phyloP scores from a whole-genome alignment of 1,140 invertebrate species.

The Drosophila bifasciata region DNA sequence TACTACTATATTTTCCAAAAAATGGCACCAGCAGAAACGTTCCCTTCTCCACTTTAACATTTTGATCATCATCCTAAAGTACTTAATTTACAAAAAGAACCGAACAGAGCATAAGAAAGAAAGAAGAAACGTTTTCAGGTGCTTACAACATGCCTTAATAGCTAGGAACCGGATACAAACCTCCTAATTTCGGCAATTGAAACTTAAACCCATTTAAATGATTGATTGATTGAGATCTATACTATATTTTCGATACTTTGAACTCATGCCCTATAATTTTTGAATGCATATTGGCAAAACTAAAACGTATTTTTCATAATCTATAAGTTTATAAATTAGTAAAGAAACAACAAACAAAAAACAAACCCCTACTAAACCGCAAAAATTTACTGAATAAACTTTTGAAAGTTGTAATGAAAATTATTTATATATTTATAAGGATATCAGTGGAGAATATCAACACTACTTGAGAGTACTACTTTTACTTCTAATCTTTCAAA shows the following conservation, averaged over 20 bases:
- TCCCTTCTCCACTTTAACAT: slow-evolving; percentile 29
- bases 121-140: slow-evolving; percentile 22
- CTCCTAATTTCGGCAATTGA: slow-evolving; percentile 26
- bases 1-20: slow-evolving; percentile 32
- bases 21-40: slow-evolving; percentile 14
- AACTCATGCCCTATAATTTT: slow-evolving; percentile 20
- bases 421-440: background rate
- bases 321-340: slow-evolving; percentile 71
- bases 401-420: slow-evolving; percentile 76
- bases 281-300: slow-evolving; percentile 50
- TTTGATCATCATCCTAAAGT: slow-evolving; percentile 52
- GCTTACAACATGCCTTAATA: slow-evolving; percentile 47
- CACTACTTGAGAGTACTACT: too few species aligned
- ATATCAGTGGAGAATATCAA: too few species aligned
- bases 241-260: slow-evolving; percentile 1
- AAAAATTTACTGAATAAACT: slow-evolving; percentile 74
- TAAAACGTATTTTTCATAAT: slow-evolving; percentile 59
- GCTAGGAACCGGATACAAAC: slow-evolving; percentile 13
- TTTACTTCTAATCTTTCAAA: too few species aligned
- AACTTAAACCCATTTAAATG: slow-evolving; percentile 29
- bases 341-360: slow-evolving; percentile 41
- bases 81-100: slow-evolving; percentile 73
- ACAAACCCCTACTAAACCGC: slow-evolving; percentile 58
- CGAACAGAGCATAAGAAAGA: background rate
- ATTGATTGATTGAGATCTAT: background rate